phyloP scores from a whole-genome alignment of 30 jellyfish, hydroid and myxozoan species.

The Pelagia noctiluca region DNA sequence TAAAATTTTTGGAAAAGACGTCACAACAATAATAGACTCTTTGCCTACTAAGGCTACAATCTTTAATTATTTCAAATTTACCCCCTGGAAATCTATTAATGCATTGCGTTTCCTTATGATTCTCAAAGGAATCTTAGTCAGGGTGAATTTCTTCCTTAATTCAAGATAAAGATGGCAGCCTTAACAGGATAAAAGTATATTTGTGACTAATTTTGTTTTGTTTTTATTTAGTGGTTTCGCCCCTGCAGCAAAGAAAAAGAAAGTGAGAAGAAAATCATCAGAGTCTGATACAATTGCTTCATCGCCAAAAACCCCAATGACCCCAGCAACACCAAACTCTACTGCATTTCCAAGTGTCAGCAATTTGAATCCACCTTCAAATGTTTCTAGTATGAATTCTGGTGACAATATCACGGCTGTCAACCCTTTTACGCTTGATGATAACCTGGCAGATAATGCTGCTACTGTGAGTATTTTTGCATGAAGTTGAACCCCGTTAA shows the following conservation, averaged over 20 bases:
- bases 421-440: slow-evolving; percentile 63
- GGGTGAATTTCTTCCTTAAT: too few species aligned
- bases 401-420: slow-evolving; percentile 69
- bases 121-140: too few species aligned
- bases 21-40: too few species aligned
- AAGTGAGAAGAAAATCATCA: slow-evolving; percentile 67
- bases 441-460: slow-evolving; percentile 58
- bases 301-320: slow-evolving; percentile 76
- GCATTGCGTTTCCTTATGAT: too few species aligned
- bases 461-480: slow-evolving; percentile 49
- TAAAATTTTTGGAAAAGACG: too few species aligned
- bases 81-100: too few species aligned
- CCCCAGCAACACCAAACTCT: slow-evolving; percentile 65
- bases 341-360: slow-evolving; percentile 17
- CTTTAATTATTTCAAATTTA: too few species aligned
- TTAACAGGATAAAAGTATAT: too few species aligned
- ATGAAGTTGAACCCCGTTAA: too few species aligned
- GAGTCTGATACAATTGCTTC: slow-evolving; percentile 64
- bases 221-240: slow-evolving; percentile 35
- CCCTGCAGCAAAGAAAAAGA: slow-evolving; percentile 66
- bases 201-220: not conserved
- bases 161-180: too few species aligned
- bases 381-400: slow-evolving; percentile 63
- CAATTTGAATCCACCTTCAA: slow-evolving; percentile 52
- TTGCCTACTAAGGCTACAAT: too few species aligned